A percentile compares a stretch with the other conserved stretches of the same genome.
These are phyloP conservation scores for Craterocephalus amniculus DNA, from an alignment of 2,797 vertebrate genomes.

Conservation along the genomic window DNA sequence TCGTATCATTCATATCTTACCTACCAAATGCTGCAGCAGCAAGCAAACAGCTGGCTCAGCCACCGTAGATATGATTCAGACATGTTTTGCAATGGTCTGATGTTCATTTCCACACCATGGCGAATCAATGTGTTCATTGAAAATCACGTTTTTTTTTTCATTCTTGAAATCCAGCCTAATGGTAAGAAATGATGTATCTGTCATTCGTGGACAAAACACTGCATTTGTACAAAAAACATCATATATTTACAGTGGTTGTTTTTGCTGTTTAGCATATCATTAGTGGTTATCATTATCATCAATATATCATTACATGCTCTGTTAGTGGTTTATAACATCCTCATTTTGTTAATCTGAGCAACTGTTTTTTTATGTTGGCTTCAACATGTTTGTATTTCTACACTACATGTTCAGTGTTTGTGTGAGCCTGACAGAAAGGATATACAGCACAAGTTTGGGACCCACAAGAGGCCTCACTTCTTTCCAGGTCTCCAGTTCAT, in stretches of 20 bases:
- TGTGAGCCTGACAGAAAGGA: conserved; percentile 49
- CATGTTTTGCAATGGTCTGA: neutral
- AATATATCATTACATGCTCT: too few species aligned
- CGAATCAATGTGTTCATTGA: neutral
- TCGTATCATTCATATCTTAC: conserved; percentile 14
- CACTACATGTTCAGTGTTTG: conserved; percentile 11
- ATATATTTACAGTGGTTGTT: conserved; percentile 34
- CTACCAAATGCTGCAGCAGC: conserved; percentile 27
- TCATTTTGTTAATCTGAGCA: conserved; percentile 31
- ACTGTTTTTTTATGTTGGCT: conserved; percentile 20
- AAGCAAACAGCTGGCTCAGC: conserved; percentile 27
- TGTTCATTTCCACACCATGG: neutral
- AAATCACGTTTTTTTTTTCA: conserved; percentile 4
- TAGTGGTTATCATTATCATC: too few species aligned
- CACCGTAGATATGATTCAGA: neutral
- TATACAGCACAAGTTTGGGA: conserved; percentile 56
- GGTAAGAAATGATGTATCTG: conserved; percentile 17
- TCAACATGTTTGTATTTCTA: conserved; percentile 38
- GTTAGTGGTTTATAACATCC: neutral
- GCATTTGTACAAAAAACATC: conserved; percentile 27
- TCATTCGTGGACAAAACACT: conserved; percentile 19
- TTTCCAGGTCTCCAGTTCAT: conserved; percentile 45
- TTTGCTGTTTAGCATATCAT: conserved; percentile 10
- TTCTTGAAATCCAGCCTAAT: conserved; percentile 8
- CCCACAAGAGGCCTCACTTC: conserved; percentile 34